Evolutionary conservation across 2,113 vertebrate genomes (phyloP), one percentile per base, ranked within the genome.

Genomic region (Mixornis gularis): DNA sequence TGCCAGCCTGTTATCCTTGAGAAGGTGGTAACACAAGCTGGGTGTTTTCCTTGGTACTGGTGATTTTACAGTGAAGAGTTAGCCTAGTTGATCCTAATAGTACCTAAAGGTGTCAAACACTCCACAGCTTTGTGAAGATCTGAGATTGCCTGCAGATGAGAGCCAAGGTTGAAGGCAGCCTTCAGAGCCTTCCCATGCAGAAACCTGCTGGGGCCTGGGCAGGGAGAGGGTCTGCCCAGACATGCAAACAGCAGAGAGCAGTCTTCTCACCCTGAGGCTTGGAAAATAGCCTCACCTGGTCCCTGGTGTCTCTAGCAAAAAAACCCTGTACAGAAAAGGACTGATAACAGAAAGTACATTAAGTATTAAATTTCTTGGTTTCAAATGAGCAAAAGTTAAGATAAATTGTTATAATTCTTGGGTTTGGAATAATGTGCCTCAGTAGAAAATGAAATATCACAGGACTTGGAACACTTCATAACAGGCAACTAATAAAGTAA

Each of bases 151-250:
- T 81, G 34, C 4, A 66, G 19, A 22, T 59, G 40, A 52, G 2
- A 87, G 21, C 24, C 70, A 52, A 59, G 32, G 22, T 6, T 41
- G 58, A 89, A 56, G 51, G 46, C 68, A 88, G 68, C 8, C 34
- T 40, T 73, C 52, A 62, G 22, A 76, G 32, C 15, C n/a, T 81
- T 81, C n/a, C 44, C 44, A 18, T 1, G 1, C 25, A 79, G 62
- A 56, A 44, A 46, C 17, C 12, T 1, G 1, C 8, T 4, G 10
- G 12, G 6, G 5, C 7, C 32, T 24, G 29, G 18, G 7, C 17
- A 73, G 52, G 17, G 76, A 22, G 27, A 65, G 20, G 4, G 4
- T 65, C 60, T 78, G 21, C 17, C 13, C 19, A 25, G 44, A 14
- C 13, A 20, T 13, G 25, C 3, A 38, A 60, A 29, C 3, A 46